phyloP scores from a whole-genome alignment of 2,888 invertebrate genomes.

The Exephanes ischioxanthus region DNA sequence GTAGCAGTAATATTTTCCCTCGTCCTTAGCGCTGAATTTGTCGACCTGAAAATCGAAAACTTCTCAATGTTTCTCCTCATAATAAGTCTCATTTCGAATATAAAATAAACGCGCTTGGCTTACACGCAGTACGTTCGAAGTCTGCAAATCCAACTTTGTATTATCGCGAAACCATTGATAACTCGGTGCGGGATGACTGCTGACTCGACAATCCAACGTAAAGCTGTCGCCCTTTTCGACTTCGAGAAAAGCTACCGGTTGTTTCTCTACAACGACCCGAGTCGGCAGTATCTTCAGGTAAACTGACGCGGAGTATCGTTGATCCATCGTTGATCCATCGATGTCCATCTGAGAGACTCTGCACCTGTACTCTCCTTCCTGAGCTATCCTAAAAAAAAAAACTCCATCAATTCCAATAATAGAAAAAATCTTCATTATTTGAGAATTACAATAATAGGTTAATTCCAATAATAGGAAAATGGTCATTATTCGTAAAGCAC shows the following conservation, averaged over 20 bases:
- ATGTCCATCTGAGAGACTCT: conserved; percentile 73
- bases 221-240: conserved; percentile 73
- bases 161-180: conserved; percentile 80
- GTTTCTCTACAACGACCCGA: conserved; percentile 73
- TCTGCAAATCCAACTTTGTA: conserved; percentile 71
- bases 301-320: conserved; percentile 70
- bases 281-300: conserved; percentile 72
- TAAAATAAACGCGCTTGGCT: conserved; percentile 3
- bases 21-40: conserved; percentile 72
- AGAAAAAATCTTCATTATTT: neutral
- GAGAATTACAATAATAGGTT: too few species aligned
- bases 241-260: conserved; percentile 75
- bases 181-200: conserved; percentile 73
- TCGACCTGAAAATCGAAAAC: conserved; percentile 60
- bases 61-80: neutral
- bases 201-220: conserved; percentile 74
- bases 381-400: conserved; percentile 67
- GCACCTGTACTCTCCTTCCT: conserved; percentile 78
- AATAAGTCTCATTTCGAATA: neutral
- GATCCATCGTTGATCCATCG: conserved; percentile 69
- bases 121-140: conserved; percentile 73
- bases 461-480: neutral
- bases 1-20: conserved; percentile 81
- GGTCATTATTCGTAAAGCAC: neutral
- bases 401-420: neutral